Evolutionary conservation across 2,113 vertebrate genomes (phyloP).

Genomic region (Malurus melanocephalus): DNA sequence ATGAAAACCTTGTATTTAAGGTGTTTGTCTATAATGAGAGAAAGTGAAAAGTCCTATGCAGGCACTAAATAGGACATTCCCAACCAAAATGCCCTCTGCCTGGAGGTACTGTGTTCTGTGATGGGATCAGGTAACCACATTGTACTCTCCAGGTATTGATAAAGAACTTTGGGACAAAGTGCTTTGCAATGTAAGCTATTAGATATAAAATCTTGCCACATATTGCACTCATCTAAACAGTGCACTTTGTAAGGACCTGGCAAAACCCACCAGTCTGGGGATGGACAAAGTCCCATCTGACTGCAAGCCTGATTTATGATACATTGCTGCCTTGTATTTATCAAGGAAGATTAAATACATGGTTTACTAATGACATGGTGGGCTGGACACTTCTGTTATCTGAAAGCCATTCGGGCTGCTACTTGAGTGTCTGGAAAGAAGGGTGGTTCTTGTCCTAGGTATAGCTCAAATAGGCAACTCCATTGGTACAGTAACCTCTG

Average conservation of each 20-base stretch:
- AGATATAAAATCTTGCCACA: not conserved
- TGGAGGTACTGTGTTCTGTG: not conserved
- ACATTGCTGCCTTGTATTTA: not conserved
- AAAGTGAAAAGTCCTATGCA: not conserved
- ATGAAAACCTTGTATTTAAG: not conserved
- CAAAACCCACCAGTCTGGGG: not conserved
- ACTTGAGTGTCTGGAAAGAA: not conserved
- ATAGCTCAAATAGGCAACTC: not conserved
- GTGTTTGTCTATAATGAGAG: not conserved
- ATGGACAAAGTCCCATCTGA: not conserved
- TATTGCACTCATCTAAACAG: not conserved
- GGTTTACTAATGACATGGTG: not conserved
- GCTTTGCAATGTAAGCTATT: not conserved
- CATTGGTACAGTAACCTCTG: not conserved
- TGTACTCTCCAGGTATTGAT: not conserved
- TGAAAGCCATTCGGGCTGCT: not conserved
- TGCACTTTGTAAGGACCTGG: not conserved
- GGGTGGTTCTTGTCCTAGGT: fast-evolving
- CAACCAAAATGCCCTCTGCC: not conserved
- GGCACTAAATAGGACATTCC: not conserved
- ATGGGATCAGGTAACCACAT: not conserved
- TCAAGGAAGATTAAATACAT: not conserved
- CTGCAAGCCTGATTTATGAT: not conserved
- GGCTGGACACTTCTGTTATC: not conserved
- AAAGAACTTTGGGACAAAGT: not conserved